phyloP scores from a whole-genome alignment of 1,140 invertebrate species.

The Tigriopus japonicus region DNA sequence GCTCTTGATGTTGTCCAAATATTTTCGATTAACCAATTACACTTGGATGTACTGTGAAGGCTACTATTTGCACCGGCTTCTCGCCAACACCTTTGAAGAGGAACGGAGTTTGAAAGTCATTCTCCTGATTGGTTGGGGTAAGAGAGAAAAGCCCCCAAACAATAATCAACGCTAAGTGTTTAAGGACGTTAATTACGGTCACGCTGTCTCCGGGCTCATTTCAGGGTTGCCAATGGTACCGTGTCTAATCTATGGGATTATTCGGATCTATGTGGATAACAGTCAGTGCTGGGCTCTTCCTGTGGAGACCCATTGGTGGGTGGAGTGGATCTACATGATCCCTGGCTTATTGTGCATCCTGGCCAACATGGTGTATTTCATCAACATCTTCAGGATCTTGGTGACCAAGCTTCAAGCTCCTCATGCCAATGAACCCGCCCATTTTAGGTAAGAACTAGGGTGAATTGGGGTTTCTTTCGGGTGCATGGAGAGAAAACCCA shows the following conservation, averaged over 20 bases:
- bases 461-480: too few relatives aligned
- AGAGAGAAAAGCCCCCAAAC: conserved; percentile 16
- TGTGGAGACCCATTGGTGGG: conserved; percentile 20
- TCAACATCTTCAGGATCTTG: conserved; percentile 34
- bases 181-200: neutral
- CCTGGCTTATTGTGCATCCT: conserved; percentile 31
- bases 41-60: conserved; percentile 41
- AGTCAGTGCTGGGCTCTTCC: conserved; percentile 29
- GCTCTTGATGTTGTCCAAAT: conserved; percentile 29
- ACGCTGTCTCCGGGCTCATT: neutral
- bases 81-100: conserved; percentile 33
- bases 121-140: conserved; percentile 36
- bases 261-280: conserved; percentile 21
- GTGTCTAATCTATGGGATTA: conserved; percentile 25
- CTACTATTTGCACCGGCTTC: conserved; percentile 32
- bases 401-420: conserved; percentile 32
- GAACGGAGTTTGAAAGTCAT: conserved; percentile 30
- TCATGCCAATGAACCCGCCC: conserved; percentile 33
- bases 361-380: conserved; percentile 33
- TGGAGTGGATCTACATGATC: conserved; percentile 31
- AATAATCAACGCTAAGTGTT: neutral
- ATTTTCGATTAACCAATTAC: conserved; percentile 35
- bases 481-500: too few relatives aligned
- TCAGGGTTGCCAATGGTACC: conserved; percentile 30
- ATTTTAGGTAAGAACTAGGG: conserved; percentile 30